Base-by-base conservation (phyloP, 2,797 vertebrate species). In the Anableps anableps region DNA sequence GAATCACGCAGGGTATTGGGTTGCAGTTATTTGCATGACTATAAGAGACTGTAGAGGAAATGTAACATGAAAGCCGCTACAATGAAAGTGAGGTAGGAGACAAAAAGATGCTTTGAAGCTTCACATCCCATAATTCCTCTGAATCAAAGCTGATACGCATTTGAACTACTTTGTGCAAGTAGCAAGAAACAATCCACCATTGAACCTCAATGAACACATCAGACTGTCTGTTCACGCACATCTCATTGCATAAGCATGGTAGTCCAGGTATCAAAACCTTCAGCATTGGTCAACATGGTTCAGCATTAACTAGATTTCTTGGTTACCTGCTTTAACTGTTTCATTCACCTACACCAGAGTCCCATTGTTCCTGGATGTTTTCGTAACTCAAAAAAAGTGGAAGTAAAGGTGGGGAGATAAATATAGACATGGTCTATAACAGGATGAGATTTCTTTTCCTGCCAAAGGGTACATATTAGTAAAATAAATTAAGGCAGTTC, bases 61-160 rank as follows among this genome's bases (percentile, higher is more conserved):
- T 41, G 50, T 36, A 71, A 80, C 45, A 47, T 70, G 29, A 48
- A 88, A 79, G 77, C 53, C 7, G 83, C 29, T 29, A 64, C 38
- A 36, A 41, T 78, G 66, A 34, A 76, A 83, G 47, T 31, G 66
- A 60, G 21, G 74, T 64, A 17, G n/a, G 51, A 75, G 74, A 83
- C 75, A 84, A 60, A 83, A 83, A 66, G 50, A 10, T n/a, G 70
- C 80, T 88, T 88, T 90, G 80, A 84, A 78, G 73, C 72, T 82
- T 77, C 60, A 72, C 76, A 53, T 81, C 66, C 43, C 66, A 75
- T 58, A 76, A n/a, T 78, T 88, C 76, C 76, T 80, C 66, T 64
- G 31, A 86, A 81, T 84, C 76, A 88, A 88, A 90, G 79, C 68
- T 2, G 85, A 76, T 47, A 31, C 53, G 29, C 45, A 26, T n/a